Evolutionary conservation across 2,888 invertebrate genomes (phyloP).

Genomic region (Pardosa pseudoannulata): DNA sequence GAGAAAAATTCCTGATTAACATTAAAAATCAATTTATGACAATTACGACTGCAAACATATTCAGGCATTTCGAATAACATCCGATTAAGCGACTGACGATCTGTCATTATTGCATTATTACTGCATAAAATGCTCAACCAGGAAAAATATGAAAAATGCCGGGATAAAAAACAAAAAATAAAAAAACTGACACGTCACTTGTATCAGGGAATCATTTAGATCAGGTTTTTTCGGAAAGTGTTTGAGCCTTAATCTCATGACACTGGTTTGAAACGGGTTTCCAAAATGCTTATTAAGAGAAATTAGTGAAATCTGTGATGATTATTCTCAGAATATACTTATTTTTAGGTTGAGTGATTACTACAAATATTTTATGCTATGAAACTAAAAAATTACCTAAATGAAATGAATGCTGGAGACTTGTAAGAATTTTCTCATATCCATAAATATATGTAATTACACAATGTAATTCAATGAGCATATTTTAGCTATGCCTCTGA

Average conservation of each 20-base stretch:
- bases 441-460: too few relatives aligned
- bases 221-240: neutral
- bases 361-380: too few relatives aligned
- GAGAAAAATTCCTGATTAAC: constrained; percentile 22
- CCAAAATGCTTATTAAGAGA: too few relatives aligned
- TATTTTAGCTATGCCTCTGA: too few relatives aligned
- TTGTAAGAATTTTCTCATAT: too few relatives aligned
- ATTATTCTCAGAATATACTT: too few relatives aligned
- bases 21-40: constrained; percentile 63
- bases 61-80: constrained; percentile 40
- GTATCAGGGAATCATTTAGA: neutral
- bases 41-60: constrained; percentile 56
- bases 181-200: neutral
- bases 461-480: too few relatives aligned
- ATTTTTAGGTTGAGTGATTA: too few relatives aligned
- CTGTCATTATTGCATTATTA: constrained; percentile 53
- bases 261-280: neutral
- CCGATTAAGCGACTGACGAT: constrained; percentile 23
- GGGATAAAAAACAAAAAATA: too few relatives aligned
- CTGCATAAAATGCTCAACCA: constrained; percentile 4
- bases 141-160: neutral
- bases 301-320: too few relatives aligned
- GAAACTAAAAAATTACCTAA: too few relatives aligned
- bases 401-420: too few relatives aligned
- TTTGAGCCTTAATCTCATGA: neutral